Evolutionary conservation across 2,113 vertebrate genomes (phyloP), one percentile per base, ranked within the genome.

Genomic region (Nibea coibor): DNA sequence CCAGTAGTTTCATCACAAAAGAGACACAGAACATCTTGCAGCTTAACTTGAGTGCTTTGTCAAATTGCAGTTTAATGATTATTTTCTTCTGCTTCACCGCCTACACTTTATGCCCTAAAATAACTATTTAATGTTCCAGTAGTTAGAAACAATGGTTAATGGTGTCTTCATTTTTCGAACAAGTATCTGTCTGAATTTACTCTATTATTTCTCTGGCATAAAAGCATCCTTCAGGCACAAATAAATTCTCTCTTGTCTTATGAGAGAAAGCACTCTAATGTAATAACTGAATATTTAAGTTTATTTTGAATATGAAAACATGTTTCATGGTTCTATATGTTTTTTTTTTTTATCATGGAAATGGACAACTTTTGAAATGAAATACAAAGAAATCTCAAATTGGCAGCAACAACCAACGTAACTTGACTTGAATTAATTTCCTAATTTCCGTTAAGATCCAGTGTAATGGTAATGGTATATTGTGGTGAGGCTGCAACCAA

Each of bases 81-180:
- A 57, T 59, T 67, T 53, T 73, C 48, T 50, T 68, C 72, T 59
- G 72, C 73, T 69, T 82, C n/a, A 8, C 72, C 82, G 16, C 74
- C 72, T 22, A 74, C 71, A 51, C 72, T 20, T 39, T 12, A 31
- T 76, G 67, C 54, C 48, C 56, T 50, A 4, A 54, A 43, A 35
- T 58, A 8, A 45, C 72, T 69, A 28, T 28, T 43, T 20, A 51
- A 1, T 67, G 31, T 64, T 72, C 62, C 58, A 70, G 59, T 39
- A 42, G 45, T 63, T 20, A 64, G 45, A 17, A 61, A 4, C 10
- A 59, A 43, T 53, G 45, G 22, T 58, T 43, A 31, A 31, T 43
- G 9, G 11, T 42, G 9, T 61, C 31, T 58, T 20, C 2, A 15
- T 28, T 42, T 43, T 45, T 20, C n/a, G 35, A 45, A 28, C n/a